Base-by-base conservation (phyloP, 2,888 invertebrate species). In the Habrosyne pyritoides region DNA sequence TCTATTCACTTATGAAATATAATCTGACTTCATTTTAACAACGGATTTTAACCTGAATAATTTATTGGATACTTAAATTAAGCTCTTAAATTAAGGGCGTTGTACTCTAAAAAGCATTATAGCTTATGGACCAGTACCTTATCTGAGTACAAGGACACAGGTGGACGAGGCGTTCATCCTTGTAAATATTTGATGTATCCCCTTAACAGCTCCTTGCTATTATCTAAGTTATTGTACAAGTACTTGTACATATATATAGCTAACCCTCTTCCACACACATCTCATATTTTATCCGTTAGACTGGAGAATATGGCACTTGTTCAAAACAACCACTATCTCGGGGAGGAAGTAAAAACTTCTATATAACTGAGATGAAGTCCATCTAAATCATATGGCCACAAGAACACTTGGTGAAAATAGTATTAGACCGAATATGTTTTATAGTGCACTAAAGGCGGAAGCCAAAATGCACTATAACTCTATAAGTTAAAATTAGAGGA, bases 101-200 rank as follows among this genome's bases (percentile, higher is more conserved):
- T 63, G 36, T 52, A 56, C 50, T 50, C 28, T 28, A 18, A 14
- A 28, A 49, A 48, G 24, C 48, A 59, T 64, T 59, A 63, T 68
- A 59, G 71, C 66, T 78, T 78, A 74, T 77, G 66, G 53, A 71
- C 62, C 18, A 63, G 63, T 60, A 70, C 76, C 67, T 76, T 75
- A 77, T 70, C 66, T 66, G 66, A 71, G 71, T 70, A 71, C 69
- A 64, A 69, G 75, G 71, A 72, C 86, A 74, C 89, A 89, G 89
- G 89, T 89, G 89, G 87, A 84, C 81, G 71, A 66, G 66, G 73
- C 72, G 79, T 77, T 69, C 74, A 67, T 71, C 69, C 69, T 73
- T 76, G 75, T 89, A 84, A 88, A 89, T 89, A 88, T 87, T 89
- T 86, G 79, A 89, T 88, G 84, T 77, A 79, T 71, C 76, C 71